phyloP scores from a whole-genome alignment of 2,888 invertebrate species.

The Plebejus melissa region DNA sequence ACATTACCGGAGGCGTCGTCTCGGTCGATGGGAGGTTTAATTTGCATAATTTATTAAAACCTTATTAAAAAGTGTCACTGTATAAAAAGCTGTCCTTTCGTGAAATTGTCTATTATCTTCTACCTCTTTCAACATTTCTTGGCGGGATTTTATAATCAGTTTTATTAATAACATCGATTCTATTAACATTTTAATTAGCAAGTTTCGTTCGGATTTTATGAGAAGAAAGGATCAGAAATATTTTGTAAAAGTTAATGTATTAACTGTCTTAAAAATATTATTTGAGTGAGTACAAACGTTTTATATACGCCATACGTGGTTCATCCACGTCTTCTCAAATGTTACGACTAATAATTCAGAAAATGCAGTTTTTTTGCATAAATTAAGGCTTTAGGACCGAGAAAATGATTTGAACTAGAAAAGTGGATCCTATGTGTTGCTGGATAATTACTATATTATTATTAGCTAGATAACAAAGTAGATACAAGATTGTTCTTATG shows the following conservation, averaged over 20 bases:
- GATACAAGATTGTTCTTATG: no score
- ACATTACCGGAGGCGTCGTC: constrained; percentile 21
- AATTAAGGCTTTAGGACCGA: no score
- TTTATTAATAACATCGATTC: constrained; percentile 30
- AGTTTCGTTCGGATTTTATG: constrained; percentile 25
- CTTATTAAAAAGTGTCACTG: constrained; percentile 69
- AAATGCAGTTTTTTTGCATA: no score
- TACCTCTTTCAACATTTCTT: constrained; percentile 33
- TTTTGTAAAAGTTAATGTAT: neutral
- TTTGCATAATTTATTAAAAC: constrained; percentile 67
- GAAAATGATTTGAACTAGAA: no score
- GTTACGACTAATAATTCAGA: no score
- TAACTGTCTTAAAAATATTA: no score
- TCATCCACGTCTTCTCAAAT: no score
- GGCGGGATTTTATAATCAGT: constrained; percentile 32
- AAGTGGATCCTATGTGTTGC: no score
- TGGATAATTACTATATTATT: no score
- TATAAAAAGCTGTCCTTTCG: constrained; percentile 50
- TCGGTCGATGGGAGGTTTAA: constrained; percentile 24
- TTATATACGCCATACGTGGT: no score
- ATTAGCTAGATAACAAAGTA: no score
- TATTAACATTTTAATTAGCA: constrained; percentile 29
- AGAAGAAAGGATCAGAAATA: neutral
- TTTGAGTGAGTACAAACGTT: no score
- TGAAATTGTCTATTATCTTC: constrained; percentile 37